Base-by-base conservation (phyloP, 2,888 invertebrate species). In the Drosophila villosipedis region DNA sequence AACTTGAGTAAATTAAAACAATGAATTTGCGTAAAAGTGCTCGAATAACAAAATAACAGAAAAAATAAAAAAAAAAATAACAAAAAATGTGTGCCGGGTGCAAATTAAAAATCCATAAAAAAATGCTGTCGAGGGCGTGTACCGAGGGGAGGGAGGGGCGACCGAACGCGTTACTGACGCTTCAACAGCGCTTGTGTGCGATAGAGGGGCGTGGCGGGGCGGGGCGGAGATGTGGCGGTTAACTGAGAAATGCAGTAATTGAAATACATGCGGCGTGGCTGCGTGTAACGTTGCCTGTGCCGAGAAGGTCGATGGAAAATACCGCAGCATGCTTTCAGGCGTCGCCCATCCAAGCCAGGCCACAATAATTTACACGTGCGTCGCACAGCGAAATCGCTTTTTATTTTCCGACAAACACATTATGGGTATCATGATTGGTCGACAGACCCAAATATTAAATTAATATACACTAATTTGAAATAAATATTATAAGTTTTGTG, bases 1-100 rank as follows among this genome's bases (percentile, higher is more conserved):
- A 84, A 86, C 89, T 87, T 86, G 77, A 76, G 80, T 89, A 89
- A 86, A 89, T 89, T 86, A 83, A 85, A 89, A 89, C 87, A 87
- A 87, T 86, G 86, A 87, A 89, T 89, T 84, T 89, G 84, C 86
- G 84, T 81, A 80, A 87, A 88, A 88, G 73, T 80, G 78, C 73
- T 71, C 68, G 31, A 68, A 71, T 53, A 65, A 70, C 58, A 52
- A 30, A 52, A 68, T 52, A 39, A 57, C 14, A 39, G 19, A 28
- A 28, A 28, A 5, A 37, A 19, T 9, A 9, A 31, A 19, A 19
- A 54, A 54, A 31, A 62, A 50, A 64, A 72, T 22, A 60, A 43
- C 37, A 52, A 33, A 78, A 70, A 69, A 73, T 62, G 69, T 68
- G 55, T 58, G 67, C 79, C 73, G 61, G 73, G 84, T 77, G 71